Percentiles rank a stretch among this genome's conserved stretches.
Evolutionary conservation across 2,888 invertebrate genomes (phyloP).

Genomic region (Pheosia tremula): DNA sequence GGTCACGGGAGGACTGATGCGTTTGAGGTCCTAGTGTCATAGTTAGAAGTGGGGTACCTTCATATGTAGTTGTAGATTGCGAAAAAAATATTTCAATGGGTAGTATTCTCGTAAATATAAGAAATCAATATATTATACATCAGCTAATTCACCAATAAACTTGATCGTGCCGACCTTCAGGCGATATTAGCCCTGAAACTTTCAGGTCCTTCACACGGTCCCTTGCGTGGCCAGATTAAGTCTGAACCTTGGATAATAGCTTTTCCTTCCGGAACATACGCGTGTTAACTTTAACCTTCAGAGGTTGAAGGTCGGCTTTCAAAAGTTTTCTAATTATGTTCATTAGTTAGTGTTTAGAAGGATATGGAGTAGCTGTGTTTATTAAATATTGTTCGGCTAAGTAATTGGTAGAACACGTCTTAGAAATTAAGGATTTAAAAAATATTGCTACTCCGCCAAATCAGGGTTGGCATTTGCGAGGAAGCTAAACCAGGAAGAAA

Average conservation of each 20-base stretch:
- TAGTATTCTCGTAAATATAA: too few relatives aligned
- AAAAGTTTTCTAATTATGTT: constrained; percentile 5
- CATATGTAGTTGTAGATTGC: too few relatives aligned
- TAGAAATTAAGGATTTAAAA: too few relatives aligned
- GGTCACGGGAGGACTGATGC: too few relatives aligned
- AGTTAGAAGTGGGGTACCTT: too few relatives aligned
- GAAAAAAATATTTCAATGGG: too few relatives aligned
- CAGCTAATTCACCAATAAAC: constrained; percentile 8
- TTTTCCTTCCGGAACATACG: constrained; percentile 3
- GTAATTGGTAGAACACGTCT: too few relatives aligned
- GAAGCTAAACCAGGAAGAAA: too few relatives aligned
- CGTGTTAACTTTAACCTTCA: constrained; percentile 22
- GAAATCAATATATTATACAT: background rate
- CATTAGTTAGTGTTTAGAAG: background rate
- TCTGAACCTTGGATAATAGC: background rate
- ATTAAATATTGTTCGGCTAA: background rate
- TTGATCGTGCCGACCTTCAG: constrained; percentile 14
- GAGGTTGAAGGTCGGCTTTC: constrained; percentile 15
- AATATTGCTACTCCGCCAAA: too few relatives aligned
- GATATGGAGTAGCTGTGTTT: constrained; percentile 7
- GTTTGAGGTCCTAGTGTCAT: too few relatives aligned
- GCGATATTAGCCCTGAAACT: constrained; percentile 19
- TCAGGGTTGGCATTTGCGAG: too few relatives aligned
- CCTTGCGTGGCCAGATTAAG: constrained; percentile 18
- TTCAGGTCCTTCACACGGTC: constrained; percentile 24